Evolutionary conservation across 2,888 invertebrate species (phyloP).

Genomic region (Acanthoscelides obtectus): DNA sequence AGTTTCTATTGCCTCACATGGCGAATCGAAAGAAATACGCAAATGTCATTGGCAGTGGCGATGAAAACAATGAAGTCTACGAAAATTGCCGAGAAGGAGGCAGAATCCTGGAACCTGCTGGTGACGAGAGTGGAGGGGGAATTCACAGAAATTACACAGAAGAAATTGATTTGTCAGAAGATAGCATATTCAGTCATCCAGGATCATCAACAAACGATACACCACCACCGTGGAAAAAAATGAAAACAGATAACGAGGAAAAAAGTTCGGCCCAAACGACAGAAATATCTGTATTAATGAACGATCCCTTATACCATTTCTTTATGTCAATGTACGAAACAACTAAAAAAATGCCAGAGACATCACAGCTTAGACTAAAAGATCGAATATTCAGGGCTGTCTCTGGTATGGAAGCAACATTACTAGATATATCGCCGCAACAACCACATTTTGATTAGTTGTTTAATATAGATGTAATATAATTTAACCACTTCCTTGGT

Average conservation of each 20-base stretch:
- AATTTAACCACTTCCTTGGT: too few species aligned
- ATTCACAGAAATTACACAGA: too few species aligned
- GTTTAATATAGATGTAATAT: too few species aligned
- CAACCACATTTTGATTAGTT: too few species aligned
- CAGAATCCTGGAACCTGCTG: slow-evolving; percentile 4
- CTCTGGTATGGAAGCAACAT: too few species aligned
- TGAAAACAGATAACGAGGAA: background rate
- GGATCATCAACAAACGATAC: background rate
- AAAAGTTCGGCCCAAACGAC: too few species aligned
- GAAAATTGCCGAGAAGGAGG: slow-evolving; percentile 2
- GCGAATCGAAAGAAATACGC: slow-evolving; percentile 15
- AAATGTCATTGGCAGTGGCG: slow-evolving; percentile 9
- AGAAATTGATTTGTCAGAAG: too few species aligned
- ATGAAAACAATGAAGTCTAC: slow-evolving; percentile 7
- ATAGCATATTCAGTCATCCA: too few species aligned
- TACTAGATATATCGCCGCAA: too few species aligned
- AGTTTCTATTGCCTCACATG: slow-evolving; percentile 17
- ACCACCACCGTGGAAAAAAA: background rate
- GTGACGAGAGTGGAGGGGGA: too few species aligned
- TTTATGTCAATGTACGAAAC: slow-evolving; percentile 10
- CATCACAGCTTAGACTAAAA: too few species aligned
- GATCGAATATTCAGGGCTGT: too few species aligned
- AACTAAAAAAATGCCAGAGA: slow-evolving; percentile 9
- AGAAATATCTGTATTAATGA: background rate
- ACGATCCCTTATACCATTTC: slow-evolving; percentile 5